phyloP scores from a whole-genome alignment of 2,888 invertebrate species.

The Metacarcinus magister region DNA sequence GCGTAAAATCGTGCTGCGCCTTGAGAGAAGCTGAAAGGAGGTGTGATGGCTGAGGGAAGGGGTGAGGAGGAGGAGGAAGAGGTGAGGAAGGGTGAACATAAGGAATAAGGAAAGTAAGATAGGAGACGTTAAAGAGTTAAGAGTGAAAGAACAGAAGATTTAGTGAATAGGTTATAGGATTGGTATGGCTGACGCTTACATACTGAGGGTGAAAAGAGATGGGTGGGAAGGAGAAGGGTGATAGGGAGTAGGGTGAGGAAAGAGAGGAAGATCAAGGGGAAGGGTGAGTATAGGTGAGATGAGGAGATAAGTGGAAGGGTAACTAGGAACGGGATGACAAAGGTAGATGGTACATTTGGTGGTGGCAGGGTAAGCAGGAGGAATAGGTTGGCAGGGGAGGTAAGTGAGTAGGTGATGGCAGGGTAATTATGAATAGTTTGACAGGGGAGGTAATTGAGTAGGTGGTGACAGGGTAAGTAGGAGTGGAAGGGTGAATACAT shows the following conservation, averaged over 20 bases:
- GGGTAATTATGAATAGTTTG: background rate
- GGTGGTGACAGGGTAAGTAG: background rate
- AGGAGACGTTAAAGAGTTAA: background rate
- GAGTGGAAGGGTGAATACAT: background rate
- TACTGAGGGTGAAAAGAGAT: background rate
- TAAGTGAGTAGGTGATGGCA: background rate
- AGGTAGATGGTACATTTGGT: background rate
- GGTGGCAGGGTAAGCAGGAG: background rate
- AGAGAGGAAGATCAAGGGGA: background rate
- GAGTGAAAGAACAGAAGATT: background rate
- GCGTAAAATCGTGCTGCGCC: background rate
- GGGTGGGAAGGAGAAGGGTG: background rate
- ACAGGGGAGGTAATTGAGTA: background rate
- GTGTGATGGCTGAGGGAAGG: background rate
- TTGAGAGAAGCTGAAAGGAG: background rate
- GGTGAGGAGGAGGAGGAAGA: background rate
- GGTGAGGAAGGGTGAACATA: background rate
- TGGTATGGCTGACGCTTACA: too few species aligned
- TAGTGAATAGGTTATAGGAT: background rate
- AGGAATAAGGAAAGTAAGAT: background rate
- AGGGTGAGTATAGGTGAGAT: background rate
- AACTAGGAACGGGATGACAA: background rate
- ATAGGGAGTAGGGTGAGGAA: background rate
- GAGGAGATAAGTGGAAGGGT: background rate
- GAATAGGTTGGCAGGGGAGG: too few species aligned